A percentile compares a stretch with the other conserved stretches of the same genome.
Conservation (phyloP, 1,140 invertebrate species). For the Aphelenchoides fujianensis region DNA sequence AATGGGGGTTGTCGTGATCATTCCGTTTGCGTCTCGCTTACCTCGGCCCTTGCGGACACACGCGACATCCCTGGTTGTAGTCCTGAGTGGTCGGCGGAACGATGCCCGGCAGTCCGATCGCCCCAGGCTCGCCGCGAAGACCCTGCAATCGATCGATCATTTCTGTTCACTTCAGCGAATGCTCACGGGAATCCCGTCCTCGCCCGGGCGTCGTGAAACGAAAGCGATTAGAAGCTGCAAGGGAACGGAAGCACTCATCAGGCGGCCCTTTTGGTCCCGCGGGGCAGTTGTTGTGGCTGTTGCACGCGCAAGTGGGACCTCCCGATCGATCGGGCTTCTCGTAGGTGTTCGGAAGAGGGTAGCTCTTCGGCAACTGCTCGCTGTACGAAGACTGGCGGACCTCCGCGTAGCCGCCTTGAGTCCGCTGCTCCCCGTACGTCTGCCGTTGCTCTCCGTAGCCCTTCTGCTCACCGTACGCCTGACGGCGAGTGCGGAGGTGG, state of each 20-base stretch:
- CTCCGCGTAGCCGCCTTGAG: background rate
- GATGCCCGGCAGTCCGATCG: slow-evolving; percentile 3
- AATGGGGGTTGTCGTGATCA: too few relatives aligned
- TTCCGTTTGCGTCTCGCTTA: background rate
- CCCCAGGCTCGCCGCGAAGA: background rate
- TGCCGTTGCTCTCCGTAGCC: background rate
- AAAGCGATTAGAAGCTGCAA: background rate
- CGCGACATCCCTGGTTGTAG: background rate
- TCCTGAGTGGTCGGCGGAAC: background rate
- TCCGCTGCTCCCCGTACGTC: background rate
- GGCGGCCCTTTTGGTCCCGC: background rate
- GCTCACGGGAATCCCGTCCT: background rate
- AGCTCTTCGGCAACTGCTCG: slow-evolving; percentile 1
- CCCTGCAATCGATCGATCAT: background rate
- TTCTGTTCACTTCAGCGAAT: background rate
- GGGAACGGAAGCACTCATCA: background rate
- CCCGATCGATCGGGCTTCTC: background rate
- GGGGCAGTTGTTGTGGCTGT: slow-evolving; percentile 8
- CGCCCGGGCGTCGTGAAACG: background rate
- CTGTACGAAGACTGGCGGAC: background rate
- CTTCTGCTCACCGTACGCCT: background rate
- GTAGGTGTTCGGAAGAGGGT: slow-evolving; percentile 1
- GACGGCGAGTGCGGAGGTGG: background rate
- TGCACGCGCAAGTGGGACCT: background rate
- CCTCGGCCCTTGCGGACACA: slow-evolving; percentile 9